These are phyloP conservation scores for Triplophysa bombifrons DNA, from an alignment of 2,797 vertebrate species.

Conservation along the genomic window DNA sequence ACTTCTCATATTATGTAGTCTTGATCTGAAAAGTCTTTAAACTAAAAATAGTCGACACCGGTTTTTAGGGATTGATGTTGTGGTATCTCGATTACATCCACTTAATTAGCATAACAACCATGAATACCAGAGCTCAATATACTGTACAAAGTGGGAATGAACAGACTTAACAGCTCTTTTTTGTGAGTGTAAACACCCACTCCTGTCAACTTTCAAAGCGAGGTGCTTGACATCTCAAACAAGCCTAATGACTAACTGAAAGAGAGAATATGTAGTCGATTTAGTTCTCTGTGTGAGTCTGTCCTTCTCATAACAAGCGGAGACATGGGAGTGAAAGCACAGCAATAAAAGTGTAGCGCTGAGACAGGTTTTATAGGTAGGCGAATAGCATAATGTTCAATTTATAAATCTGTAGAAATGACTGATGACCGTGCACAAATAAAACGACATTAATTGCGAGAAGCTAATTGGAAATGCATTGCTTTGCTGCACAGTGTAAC, in stretches of 20 bases:
- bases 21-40: no score
- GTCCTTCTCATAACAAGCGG: background rate
- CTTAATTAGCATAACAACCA: background rate
- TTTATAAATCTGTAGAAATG: background rate
- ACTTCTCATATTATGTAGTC: no score
- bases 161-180: background rate
- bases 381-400: background rate
- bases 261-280: background rate
- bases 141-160: background rate
- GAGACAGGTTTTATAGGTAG: background rate
- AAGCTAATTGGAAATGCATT: slow-evolving; percentile 11
- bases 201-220: background rate
- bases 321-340: background rate
- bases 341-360: background rate
- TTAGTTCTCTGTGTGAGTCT: background rate
- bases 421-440: background rate
- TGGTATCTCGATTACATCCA: background rate
- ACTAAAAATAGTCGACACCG: no score
- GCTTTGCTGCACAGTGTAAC: background rate
- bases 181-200: background rate
- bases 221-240: background rate
- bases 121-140: background rate
- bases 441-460: background rate
- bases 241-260: background rate
- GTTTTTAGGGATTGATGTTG: background rate